Evolutionary conservation across 2,113 vertebrate species (phyloP).

Genomic region (Tympanuchus pallidicinctus): DNA sequence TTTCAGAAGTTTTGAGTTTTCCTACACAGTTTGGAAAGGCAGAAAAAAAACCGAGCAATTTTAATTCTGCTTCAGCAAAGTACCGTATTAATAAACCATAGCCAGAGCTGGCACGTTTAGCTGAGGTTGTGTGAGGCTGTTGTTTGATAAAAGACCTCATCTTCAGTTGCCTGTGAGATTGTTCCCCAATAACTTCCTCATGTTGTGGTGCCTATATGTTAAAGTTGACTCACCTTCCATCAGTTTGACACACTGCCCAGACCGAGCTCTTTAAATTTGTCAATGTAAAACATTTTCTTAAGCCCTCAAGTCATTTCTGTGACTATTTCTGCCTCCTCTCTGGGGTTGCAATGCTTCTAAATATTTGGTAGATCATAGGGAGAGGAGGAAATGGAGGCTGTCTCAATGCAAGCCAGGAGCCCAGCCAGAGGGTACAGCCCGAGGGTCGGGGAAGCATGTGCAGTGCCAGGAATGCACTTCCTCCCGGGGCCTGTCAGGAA

Average conservation of each 20-base stretch:
- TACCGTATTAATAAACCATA: background rate
- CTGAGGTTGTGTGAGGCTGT: background rate
- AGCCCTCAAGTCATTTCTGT: background rate
- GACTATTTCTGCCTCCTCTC: background rate
- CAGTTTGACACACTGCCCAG: background rate
- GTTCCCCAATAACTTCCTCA: background rate
- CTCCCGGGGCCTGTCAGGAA: background rate
- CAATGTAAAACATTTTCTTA: slow-evolving; percentile 7
- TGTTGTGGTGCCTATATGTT: background rate
- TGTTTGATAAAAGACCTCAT: background rate
- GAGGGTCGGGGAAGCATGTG: background rate
- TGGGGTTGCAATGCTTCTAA: slow-evolving; percentile 3
- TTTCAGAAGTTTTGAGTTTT: slow-evolving; percentile 62
- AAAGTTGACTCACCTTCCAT: background rate
- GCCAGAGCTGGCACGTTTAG: background rate
- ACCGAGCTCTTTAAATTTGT: background rate
- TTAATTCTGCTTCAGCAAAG: slow-evolving; percentile 22
- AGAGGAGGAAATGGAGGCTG: background rate
- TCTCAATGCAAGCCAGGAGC: background rate
- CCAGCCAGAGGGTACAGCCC: background rate
- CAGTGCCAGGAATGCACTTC: slow-evolving; percentile 8
- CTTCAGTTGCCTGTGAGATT: background rate
- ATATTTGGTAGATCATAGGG: slow-evolving; percentile 11
- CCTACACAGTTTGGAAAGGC: slow-evolving; percentile 10
- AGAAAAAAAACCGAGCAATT: background rate